Base-by-base conservation (phyloP, 2,888 invertebrate genomes). In the Rhagium mordax region DNA sequence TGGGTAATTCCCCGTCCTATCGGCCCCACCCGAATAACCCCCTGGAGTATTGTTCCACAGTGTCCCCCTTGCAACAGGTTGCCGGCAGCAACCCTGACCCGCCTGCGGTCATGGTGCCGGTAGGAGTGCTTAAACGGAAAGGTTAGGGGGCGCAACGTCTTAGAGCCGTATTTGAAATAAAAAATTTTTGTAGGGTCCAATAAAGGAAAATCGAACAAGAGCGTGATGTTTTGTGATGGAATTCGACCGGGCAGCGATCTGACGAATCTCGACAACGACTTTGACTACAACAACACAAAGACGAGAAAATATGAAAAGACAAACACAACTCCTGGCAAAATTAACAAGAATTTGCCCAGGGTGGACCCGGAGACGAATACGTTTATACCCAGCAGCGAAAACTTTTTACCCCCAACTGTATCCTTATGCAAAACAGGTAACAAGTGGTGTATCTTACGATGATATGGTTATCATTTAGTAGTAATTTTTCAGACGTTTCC, bases 141-240 rank as follows among this genome's bases (percentile, higher is more conserved):
- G 93, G 93, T 89, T 16, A 33, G 59, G 13, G 2, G 13, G 13
- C 10, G 13, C 10, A 41, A 41, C 1, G 1, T 2, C n/a, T n/a
- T 41, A 2, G n/a, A 41, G 13, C 2, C 13, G n/a, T 41, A n/a
- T 33, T 41, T 41, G 0, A 41, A n/a, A 41, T 18, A 51, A 3
- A 51, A 8, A 51, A n/a, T n/a, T n/a, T 16, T 16, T 51, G 7
- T 85, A 83, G 89, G 90, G 68, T 88, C 88, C 74, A 82, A 87
- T 80, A 89, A 90, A 79, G 82, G 82, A 0, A 88, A 90, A 64
- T 93, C 90, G 82, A 92, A 90, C 79, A 94, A 92, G 89, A 94
- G 92, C 80, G 96, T 96, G 59, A 95, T 96, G 92, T 96, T 96
- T 86, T 95, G 95, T 82, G 96, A 96, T 88, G 96, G 96, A 77